Evolutionary conservation across 1,140 invertebrate genomes (phyloP).

Genomic region (Nylanderia fulva): DNA sequence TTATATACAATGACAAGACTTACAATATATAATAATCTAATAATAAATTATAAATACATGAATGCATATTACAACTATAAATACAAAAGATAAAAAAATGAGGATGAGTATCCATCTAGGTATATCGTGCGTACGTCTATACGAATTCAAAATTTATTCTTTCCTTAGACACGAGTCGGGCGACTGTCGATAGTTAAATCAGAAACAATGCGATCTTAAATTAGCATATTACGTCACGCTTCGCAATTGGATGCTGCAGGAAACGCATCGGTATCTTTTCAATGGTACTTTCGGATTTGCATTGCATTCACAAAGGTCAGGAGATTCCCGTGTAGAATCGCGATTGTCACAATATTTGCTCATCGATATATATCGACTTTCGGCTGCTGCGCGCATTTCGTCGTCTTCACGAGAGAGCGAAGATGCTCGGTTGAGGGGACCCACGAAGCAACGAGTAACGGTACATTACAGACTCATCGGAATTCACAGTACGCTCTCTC

Average conservation of each 20-base stretch:
- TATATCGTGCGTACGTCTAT: conserved; percentile 6
- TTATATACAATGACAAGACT: background rate
- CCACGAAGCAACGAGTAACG: conserved; percentile 81
- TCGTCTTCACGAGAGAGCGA: conserved; percentile 50
- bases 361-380: conserved; percentile 23
- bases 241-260: background rate
- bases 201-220: background rate
- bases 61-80: conserved; percentile 71
- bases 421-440: conserved; percentile 78
- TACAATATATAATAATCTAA: conserved; percentile 63
- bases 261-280: background rate
- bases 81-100: conserved; percentile 67
- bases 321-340: background rate
- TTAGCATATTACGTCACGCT: background rate
- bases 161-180: background rate
- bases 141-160: background rate
- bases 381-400: conserved; percentile 49
- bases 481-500: conserved; percentile 82
- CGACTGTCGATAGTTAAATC: conserved; percentile 6
- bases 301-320: background rate
- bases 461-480: conserved; percentile 82
- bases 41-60: conserved; percentile 78
- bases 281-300: background rate
- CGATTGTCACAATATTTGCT: background rate
- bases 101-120: conserved; percentile 33